Conservation (phyloP, 2,797 vertebrate genomes). For the Sternarchorhynchus goeldii region DNA sequence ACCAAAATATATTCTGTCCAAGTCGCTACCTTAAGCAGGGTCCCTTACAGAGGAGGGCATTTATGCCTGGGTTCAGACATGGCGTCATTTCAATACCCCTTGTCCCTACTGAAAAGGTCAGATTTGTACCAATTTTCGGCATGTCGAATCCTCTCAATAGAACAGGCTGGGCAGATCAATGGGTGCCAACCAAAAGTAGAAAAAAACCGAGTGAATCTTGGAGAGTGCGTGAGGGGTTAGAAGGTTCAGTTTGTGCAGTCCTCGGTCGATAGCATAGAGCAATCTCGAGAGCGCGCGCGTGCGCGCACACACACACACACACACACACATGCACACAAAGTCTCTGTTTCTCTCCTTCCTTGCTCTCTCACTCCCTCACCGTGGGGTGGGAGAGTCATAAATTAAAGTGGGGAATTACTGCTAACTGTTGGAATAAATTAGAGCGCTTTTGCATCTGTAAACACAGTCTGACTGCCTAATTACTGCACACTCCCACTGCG, state of each 20-base stretch:
- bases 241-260: constrained; percentile 31
- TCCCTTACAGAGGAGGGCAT: background rate
- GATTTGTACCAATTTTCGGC: constrained; percentile 30
- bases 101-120: constrained; percentile 28
- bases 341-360: constrained; percentile 46
- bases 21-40: background rate
- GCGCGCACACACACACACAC: background rate
- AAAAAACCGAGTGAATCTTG: constrained; percentile 21
- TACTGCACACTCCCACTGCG: constrained; percentile 78
- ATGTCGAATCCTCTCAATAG: constrained; percentile 10
- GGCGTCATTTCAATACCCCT: constrained; percentile 3
- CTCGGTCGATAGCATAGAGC: constrained; percentile 34
- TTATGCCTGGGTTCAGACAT: constrained; percentile 11
- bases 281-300: constrained; percentile 19
- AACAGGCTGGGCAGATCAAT: constrained; percentile 31
- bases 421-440: constrained; percentile 86
- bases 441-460: constrained; percentile 81
- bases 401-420: constrained; percentile 84
- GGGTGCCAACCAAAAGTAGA: constrained; percentile 22
- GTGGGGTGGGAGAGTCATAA: constrained; percentile 78
- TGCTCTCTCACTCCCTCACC: constrained; percentile 59
- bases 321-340: background rate
- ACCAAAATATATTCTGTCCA: constrained; percentile 18
- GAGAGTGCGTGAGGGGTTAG: constrained; percentile 23
- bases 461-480: constrained; percentile 82